phyloP scores from a whole-genome alignment of 2,888 invertebrate species.

The Tetragonula carbonaria region DNA sequence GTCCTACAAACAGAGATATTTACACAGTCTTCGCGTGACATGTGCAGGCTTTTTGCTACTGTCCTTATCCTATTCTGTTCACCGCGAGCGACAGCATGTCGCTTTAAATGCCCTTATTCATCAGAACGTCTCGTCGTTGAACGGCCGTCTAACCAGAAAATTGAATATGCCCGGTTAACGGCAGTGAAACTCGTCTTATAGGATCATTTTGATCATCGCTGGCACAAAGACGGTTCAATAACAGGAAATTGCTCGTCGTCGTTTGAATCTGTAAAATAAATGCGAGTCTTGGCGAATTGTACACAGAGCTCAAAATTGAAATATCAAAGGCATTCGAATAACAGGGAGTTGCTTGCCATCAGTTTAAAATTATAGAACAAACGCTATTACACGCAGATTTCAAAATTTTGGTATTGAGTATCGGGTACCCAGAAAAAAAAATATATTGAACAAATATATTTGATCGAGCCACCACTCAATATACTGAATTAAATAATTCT shows the following conservation, averaged over 20 bases:
- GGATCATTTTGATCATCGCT: background rate
- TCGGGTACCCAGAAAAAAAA: too few relatives aligned
- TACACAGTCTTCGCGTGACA: slow-evolving; percentile 32
- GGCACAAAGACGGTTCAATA: too few relatives aligned
- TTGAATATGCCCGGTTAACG: background rate
- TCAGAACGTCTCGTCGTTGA: slow-evolving; percentile 4
- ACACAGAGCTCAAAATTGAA: too few relatives aligned
- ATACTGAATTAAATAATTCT: background rate
- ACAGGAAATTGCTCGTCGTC: too few relatives aligned
- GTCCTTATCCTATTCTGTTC: slow-evolving; percentile 21
- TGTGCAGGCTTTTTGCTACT: slow-evolving; percentile 13
- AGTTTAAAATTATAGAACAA: too few relatives aligned
- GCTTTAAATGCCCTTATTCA: slow-evolving; percentile 15
- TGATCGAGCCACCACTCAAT: background rate
- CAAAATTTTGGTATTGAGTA: too few relatives aligned
- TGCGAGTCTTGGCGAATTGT: too few relatives aligned
- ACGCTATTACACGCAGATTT: too few relatives aligned
- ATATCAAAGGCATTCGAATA: too few relatives aligned
- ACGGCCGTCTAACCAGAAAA: background rate
- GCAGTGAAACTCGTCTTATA: background rate
- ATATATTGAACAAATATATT: too few relatives aligned
- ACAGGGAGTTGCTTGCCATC: too few relatives aligned
- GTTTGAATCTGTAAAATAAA: too few relatives aligned
- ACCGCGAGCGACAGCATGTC: slow-evolving; percentile 4
- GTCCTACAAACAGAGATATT: slow-evolving; percentile 39